Evolutionary conservation across 2,113 vertebrate genomes (phyloP), one percentile per base, ranked within the genome.

Genomic region (Pedetes capensis): DNA sequence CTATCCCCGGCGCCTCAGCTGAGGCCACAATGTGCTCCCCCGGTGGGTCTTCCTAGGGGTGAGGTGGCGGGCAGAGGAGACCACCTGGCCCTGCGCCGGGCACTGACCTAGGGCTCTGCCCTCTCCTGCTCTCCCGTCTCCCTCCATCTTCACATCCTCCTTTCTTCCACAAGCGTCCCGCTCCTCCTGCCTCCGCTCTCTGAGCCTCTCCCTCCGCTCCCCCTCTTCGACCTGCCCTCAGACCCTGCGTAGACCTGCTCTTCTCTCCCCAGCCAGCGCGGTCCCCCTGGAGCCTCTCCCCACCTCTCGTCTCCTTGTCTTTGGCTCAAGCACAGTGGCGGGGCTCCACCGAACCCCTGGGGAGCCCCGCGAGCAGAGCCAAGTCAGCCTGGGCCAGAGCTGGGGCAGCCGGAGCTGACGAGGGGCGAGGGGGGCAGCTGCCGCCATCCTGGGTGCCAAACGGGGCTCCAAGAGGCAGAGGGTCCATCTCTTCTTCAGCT

Each of bases 171-270:
- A 47, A 10, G 18, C 47, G 6, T 64, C 27, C 47, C 39, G 0
- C 44, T 32, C 61, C 34, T 25, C 10, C 79, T 32, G 51, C 78
- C 51, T 27, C 7, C 47, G 22, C 86, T 75, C 42, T 63, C 68
- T 16, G 1, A 7, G 57, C 18, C 8, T 16, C 66, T 63, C 14
- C 25, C 53, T 87, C 96, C 10, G 9, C 89, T 53, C 17, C 37
- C 87, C 86, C 88, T 22, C 11, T 17, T 44, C 83, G 0, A 78
- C 80, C 0, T 93, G 91, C 80, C 87, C 78, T 87, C 78, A 10
- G 57, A 97, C 97, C 11, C 97, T 63, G 78, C 76, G 29, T 79
- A 37, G 27, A 97, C 96, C 93, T 97, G 95, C 98, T 34, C 18
- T 64, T 94, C 86, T 78, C 95, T 44, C 64, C 49, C 47, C 51